phyloP scores from a whole-genome alignment of 2,888 invertebrate species.

The Synergus gifuensis region DNA sequence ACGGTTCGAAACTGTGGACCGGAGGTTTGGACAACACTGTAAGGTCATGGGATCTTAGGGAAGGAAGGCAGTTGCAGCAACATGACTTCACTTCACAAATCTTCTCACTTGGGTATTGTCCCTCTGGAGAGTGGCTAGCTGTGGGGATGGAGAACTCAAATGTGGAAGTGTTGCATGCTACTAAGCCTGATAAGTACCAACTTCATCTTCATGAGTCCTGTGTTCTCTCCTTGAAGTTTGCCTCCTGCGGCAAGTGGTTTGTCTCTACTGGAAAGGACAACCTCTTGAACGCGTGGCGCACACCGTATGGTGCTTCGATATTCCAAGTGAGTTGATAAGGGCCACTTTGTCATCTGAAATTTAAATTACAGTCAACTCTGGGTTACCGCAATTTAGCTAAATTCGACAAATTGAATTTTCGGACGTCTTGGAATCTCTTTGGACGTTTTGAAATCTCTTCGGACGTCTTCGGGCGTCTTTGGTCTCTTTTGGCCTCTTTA shows the following conservation, averaged over 20 bases:
- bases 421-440: too few relatives aligned
- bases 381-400: too few relatives aligned
- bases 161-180: conserved; percentile 95
- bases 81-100: conserved; percentile 96
- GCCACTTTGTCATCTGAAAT: too few relatives aligned
- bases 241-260: conserved; percentile 98
- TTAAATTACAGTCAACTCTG: too few relatives aligned
- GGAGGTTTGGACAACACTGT: conserved; percentile 98
- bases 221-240: conserved; percentile 96
- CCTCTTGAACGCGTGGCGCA: conserved; percentile 97
- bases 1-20: conserved; percentile 94
- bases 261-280: conserved; percentile 99
- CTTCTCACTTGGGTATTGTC: conserved; percentile 93
- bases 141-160: conserved; percentile 97
- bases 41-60: conserved; percentile 96
- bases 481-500: too few relatives aligned
- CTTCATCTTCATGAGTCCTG: conserved; percentile 97
- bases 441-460: too few relatives aligned
- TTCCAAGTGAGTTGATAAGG: conserved; percentile 87
- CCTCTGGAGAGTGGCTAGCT: conserved; percentile 97
- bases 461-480: too few relatives aligned
- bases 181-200: conserved; percentile 97
- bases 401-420: too few relatives aligned
- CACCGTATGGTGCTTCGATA: conserved; percentile 98
- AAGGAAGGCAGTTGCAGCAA: conserved; percentile 95